Evolutionary conservation across 2,113 vertebrate genomes (phyloP).

Genomic region (Tauraco erythrolophus): DNA sequence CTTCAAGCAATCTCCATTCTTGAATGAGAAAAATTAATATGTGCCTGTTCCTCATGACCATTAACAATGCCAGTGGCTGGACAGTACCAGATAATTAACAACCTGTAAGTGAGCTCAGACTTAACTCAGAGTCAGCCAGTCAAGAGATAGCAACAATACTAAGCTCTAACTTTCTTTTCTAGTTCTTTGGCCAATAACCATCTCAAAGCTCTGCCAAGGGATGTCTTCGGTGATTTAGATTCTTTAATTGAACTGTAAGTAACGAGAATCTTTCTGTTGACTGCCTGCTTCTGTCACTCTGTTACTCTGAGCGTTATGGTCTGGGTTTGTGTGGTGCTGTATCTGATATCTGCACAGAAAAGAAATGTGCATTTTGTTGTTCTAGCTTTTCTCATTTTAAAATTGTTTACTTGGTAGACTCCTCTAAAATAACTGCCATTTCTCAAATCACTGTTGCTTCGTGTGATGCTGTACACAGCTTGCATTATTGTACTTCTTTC

Average conservation of each 20-base stretch:
- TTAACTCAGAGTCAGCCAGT: not conserved
- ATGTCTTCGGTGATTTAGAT: constrained; percentile 93
- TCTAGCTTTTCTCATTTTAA: not conserved
- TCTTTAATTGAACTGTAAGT: constrained; percentile 97
- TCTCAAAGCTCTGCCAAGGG: constrained; percentile 91
- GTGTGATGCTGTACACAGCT: not conserved
- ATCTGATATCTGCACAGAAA: not conserved
- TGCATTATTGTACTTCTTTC: not conserved
- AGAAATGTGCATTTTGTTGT: not conserved
- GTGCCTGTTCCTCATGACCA: not conserved
- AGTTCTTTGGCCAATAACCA: constrained; percentile 98
- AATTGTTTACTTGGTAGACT: not conserved
- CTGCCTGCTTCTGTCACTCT: not conserved
- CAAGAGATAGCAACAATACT: not conserved
- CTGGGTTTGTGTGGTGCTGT: not conserved
- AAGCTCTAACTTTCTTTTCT: constrained; percentile 67
- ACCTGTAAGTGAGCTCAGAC: not conserved
- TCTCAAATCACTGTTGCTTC: not conserved
- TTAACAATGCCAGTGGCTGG: not conserved
- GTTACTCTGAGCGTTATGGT: not conserved
- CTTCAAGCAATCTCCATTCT: not conserved
- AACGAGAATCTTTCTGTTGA: constrained; percentile 21
- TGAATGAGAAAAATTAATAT: not conserved
- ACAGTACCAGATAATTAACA: not conserved
- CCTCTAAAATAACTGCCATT: not conserved